These are phyloP conservation scores for Megaustenia siamemsis DNA, from an alignment of 2,888 invertebrate genomes.

Conservation along the genomic window DNA sequence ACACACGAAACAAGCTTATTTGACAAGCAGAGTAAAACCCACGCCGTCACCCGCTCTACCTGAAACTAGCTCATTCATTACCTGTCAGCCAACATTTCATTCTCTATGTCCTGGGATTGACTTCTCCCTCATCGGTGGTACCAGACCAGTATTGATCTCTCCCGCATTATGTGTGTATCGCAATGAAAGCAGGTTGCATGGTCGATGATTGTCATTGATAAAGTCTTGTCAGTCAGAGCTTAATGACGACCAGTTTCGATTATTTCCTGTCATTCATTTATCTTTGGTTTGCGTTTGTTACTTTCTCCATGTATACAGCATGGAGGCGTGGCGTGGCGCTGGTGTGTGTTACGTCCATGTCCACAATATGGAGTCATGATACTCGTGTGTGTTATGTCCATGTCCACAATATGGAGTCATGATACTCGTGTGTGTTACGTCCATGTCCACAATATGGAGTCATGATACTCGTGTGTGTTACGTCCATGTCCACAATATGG, in stretches of 20 bases:
- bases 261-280: slow-evolving; percentile 24
- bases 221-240: slow-evolving; percentile 23
- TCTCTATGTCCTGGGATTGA: not conserved
- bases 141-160: slow-evolving; percentile 5
- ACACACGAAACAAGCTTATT: no score
- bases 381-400: no score
- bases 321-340: no score
- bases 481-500: no score
- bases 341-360: no score
- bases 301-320: not conserved
- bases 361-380: no score
- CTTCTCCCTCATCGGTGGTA: not conserved
- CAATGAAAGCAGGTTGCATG: slow-evolving; percentile 22
- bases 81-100: not conserved
- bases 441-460: no score
- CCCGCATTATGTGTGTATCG: slow-evolving; percentile 31
- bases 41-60: not conserved
- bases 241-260: slow-evolving; percentile 8
- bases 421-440: no score
- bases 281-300: not conserved
- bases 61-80: slow-evolving; percentile 15
- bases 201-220: slow-evolving; percentile 24
- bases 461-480: no score
- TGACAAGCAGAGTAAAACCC: no score
- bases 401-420: no score